Conservation (phyloP, 2,888 invertebrate genomes). For the Abrostola triplasia region DNA sequence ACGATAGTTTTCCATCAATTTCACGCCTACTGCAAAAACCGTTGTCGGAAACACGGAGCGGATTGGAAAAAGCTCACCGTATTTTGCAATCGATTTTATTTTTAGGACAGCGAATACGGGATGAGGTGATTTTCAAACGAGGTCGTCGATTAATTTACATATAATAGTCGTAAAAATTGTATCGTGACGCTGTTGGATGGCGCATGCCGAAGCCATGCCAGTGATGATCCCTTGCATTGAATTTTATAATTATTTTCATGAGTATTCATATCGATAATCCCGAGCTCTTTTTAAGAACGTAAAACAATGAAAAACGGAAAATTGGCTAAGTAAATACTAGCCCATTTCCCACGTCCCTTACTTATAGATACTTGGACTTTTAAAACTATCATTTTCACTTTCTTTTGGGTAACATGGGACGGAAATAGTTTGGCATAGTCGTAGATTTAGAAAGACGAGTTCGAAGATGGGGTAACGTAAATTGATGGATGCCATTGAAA, state of each 20-base stretch:
- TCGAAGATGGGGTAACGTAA: background rate
- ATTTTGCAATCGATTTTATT: constrained; percentile 18
- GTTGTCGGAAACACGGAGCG: background rate
- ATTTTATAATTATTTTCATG: constrained; percentile 34
- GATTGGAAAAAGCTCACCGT: constrained; percentile 1
- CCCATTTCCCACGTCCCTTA: too few relatives aligned
- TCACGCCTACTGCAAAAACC: background rate
- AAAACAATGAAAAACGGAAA: constrained; percentile 3
- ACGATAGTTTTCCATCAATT: too few relatives aligned
- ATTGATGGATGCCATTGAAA: background rate
- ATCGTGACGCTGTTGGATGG: constrained; percentile 12
- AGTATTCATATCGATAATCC: constrained; percentile 15
- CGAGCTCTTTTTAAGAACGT: constrained; percentile 13
- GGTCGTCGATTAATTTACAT: constrained; percentile 15
- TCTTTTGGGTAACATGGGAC: constrained; percentile 7
- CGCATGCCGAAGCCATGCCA: constrained; percentile 10
- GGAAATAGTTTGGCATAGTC: constrained; percentile 7
- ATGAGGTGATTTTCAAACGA: constrained; percentile 17
- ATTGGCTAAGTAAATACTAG: constrained; percentile 10
- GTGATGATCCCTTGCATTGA: background rate
- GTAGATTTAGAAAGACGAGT: background rate
- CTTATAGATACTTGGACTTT: constrained; percentile 24
- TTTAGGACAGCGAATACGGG: constrained; percentile 4
- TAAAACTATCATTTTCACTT: background rate
- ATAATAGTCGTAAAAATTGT: constrained; percentile 10